A percentile compares a stretch with the other conserved stretches of the same genome.
phyloP scores from a whole-genome alignment of 53 echinoderm and acorn worm genomes.

The Actinopyga echinites region DNA sequence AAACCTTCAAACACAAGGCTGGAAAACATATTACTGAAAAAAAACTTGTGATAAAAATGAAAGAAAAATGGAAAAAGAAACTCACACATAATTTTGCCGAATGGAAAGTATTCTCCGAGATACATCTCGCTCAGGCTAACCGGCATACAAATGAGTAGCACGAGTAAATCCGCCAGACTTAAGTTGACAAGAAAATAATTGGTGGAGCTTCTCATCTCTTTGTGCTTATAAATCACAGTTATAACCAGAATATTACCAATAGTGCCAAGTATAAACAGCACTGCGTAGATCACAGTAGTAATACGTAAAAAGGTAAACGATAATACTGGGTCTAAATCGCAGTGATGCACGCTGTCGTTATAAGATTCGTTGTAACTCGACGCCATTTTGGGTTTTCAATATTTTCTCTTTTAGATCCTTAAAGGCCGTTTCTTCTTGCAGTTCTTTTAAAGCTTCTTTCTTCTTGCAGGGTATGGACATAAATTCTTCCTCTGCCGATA shows the following conservation, averaged over 20 bases:
- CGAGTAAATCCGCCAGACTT: slow-evolving; percentile 88
- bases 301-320: slow-evolving; percentile 18
- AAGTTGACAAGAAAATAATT: slow-evolving; percentile 94
- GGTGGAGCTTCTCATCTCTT: slow-evolving; percentile 95
- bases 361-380: too few species aligned
- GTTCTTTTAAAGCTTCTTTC: too few species aligned
- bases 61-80: slow-evolving; percentile 35
- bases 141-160: slow-evolving; percentile 90
- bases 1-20: too few species aligned
- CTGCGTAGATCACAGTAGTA: slow-evolving; percentile 62
- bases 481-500: too few species aligned
- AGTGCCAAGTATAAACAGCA: slow-evolving; percentile 78
- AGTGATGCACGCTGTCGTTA: too few species aligned
- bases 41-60: too few species aligned
- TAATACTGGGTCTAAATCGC: background rate
- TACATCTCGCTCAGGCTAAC: slow-evolving; percentile 71
- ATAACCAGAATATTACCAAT: slow-evolving; percentile 86
- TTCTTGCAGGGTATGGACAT: too few species aligned
- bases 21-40: too few species aligned
- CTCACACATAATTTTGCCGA: slow-evolving; percentile 95
- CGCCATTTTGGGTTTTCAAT: too few species aligned
- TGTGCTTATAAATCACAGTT: slow-evolving; percentile 81
- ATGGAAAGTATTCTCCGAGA: slow-evolving; percentile 36
- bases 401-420: too few species aligned
- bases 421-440: too few species aligned